Base-by-base conservation (phyloP, 2,113 vertebrate species). In the Dasyurus viverrinus region DNA sequence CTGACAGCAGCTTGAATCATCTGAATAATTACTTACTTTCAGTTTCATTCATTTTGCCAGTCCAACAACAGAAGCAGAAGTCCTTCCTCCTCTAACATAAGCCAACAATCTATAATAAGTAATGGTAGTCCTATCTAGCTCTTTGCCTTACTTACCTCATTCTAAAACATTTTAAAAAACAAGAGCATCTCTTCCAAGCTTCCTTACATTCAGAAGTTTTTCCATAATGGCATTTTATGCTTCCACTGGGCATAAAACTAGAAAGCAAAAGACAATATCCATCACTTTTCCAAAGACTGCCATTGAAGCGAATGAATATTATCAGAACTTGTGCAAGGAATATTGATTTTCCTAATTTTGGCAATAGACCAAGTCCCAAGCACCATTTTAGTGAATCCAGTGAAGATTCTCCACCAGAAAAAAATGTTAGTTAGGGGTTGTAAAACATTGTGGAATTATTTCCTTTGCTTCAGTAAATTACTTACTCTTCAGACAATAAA, bases 381-480 rank as follows among this genome's bases (percentile, higher is more conserved):
- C 14, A 42, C n/a, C n/a, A 25, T 76, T 50, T 19, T 0, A 23
- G 89, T 42, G 48, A 48, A 3, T 90, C 55, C 36, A 36, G 0
- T 0, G 0, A 89, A 50, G 89, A 26, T 53, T 47, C 89, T 48
- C 90, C 50, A 5, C 76, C 30, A 54, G 7, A 90, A 68, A 96
- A 94, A n/a, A 94, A 48, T 93, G 96, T 97, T 97, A 92, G 92
- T 25, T 92, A 84, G 0, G n/a, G 91, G 84, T 0, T 0, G 42
- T 76, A 92, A 53, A 54, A 76, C 30, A 8, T 42, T 90, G 95
- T 91, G 48, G 54, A 92, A 94, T 89, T 92, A n/a, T 76, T 96
- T 91, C 95, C 94, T 93, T 84, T 95, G 97, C 93, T 95, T 95
- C 68, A 3, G 68, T 60, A 54, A 97, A 76, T 90, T 53, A 10